Evolutionary conservation across 2,888 invertebrate genomes (phyloP), one percentile per base, ranked within the genome.

Genomic region (Tetrapedia diversipes): DNA sequence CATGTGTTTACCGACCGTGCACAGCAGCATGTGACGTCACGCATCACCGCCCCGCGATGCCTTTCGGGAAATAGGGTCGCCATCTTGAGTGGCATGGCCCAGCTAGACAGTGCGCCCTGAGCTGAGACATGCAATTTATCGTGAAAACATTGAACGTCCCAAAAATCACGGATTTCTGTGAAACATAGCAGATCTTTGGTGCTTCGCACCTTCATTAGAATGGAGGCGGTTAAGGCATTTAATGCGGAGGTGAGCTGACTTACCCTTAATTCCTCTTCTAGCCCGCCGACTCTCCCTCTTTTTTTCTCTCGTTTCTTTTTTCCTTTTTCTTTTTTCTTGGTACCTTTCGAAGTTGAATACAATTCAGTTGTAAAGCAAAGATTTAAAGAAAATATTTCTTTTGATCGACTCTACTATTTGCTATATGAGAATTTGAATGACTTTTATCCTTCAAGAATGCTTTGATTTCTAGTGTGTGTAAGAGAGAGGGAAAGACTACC

Each of bases 221-320:
- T 96, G 96, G 95, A 97, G 87, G 96, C 96, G 88, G 97, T 97
- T 59, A 96, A 97, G 93, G 93, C 96, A 88, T 97, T 97, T 93
- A 97, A 97, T 93, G 94, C 95, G 92, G 97, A 97, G 96, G 97
- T 97, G 94, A 92, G 88, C 78, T 81, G 10, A 41, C 10, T 57
- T 70, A 68, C 60, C 57, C 61, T 79, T 27, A 64, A 57, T 66
- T 71, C 88, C 86, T 86, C 71, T 81, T 81, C 85, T 66, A 79
- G 84, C 80, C 79, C 82, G 83, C 81, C 83, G 82, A 84, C 82
- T 85, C 83, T 85, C 81, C 83, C 84, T 83, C 77, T 80, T 74
- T 72, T 43, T 65, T 74, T 43, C 59, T 43, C 59, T 76, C 57
- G 27, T 47, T 56, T 66, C 53, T 10, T 57, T 51, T 67, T 51